Evolutionary conservation across 2,797 vertebrate genomes (phyloP), one percentile per base, ranked within the genome.

Genomic region (Dipus sagitta): DNA sequence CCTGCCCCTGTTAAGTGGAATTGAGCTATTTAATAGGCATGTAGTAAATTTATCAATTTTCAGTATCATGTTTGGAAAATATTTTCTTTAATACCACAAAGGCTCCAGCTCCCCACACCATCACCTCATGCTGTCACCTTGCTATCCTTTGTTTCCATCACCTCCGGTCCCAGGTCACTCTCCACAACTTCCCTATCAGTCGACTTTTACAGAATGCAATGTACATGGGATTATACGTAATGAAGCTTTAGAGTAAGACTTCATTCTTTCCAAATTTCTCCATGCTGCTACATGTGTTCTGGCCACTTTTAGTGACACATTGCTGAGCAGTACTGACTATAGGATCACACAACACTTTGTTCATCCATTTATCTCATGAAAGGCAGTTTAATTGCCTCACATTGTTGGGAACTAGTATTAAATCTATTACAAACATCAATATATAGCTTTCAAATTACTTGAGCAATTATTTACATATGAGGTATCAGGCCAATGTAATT

Each of bases 161-260:
- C 2, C 3, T 79, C 13, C 1, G 74, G 8, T 2, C 5, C 2
- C 3, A 24, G 3, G 10, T 3, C 32, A 92, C 13, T 14, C 14
- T 10, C 71, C 15, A 32, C 23, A 9, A 14, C 1, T 21, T 71
- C 32, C 42, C 12, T 30, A 38, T 20, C 0, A 3, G 0, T 62
- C 10, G 9, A 6, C 26, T 60, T 90, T 42, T 64, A 47, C 67
- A 34, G 5, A 89, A 62, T 80, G 2, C 28, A 47, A 34, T 32
- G 18, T 64, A 23, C 87, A 65, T 72, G 20, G 4, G 58, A 80
- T 77, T 82, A 23, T n/a, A 20, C 32, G 9, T 52, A 68, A 82
- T 47, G 6, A 32, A 68, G 1, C 0, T 62, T 84, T 76, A 34
- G 26, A 88, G 6, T 60, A 60, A 78, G 10, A 15, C 2, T 74